Base-by-base conservation (phyloP, 1,140 invertebrate genomes). In the Megathymus violae region DNA sequence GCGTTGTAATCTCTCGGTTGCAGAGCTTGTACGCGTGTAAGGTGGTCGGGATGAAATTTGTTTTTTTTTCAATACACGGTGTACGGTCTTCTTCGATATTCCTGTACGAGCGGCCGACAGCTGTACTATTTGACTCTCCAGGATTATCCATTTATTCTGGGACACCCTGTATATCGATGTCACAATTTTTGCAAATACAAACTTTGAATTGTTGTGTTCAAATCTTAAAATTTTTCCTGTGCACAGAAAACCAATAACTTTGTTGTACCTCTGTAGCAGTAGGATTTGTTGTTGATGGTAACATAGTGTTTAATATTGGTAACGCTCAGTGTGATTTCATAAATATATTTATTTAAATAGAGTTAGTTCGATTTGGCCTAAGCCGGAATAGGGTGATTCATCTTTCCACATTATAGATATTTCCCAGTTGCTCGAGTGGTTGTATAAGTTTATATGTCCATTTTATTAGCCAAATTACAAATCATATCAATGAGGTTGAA, bases 401-500 rank as follows among this genome's bases (percentile, higher is more conserved):
- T 54, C 51, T 22, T 9, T 11, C 10, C 0, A 41, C 17, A 27
- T 41, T 22, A 52, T 40, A 40, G 19, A 22, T 34, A 56, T 31
- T 31, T 31, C 27, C 1, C 52, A 66, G 19, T 78, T 77, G 74
- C 72, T 67, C 71, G 76, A 70, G 74, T 78, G 69, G 67, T 73
- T 78, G 69, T 62, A 63, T 69, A 58, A 71, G 74, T 68, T 67
- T 74, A 64, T 62, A 60, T 78, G 64, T 81, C 75, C 71, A 82
- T 86, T 85, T 82, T 67, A 65, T 78, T 87, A 86, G 84, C 81
- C 80, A 87, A 85, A 85, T 85, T 85, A 82, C 78, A 78, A 88
- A 76, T 88, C 88, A 90, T 90, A 90, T 90, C 88, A 90, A 88
- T 85, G 80, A 88, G 78, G 86, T 88, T 86, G 71, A 88, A 86